Percentiles rank a stretch among this genome's conserved stretches.
phyloP scores from a whole-genome alignment of 2,797 vertebrate species.

The Halcyon chelicuti region DNA sequence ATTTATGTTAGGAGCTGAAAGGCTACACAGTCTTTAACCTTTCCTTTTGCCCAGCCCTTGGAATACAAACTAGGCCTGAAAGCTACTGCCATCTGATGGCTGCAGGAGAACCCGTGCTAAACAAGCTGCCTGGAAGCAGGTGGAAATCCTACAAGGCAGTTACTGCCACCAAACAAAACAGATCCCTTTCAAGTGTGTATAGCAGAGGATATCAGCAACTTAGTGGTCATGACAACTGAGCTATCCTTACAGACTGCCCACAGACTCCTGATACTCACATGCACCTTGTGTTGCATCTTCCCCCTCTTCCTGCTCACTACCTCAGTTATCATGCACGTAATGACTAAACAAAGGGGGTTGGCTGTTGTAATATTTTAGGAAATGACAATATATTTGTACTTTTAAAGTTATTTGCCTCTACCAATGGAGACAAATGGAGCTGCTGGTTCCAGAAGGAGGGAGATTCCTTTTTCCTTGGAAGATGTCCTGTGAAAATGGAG shows the following conservation, averaged over 20 bases:
- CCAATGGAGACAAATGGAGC: neutral
- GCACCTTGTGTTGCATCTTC: neutral
- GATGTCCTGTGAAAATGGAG: neutral
- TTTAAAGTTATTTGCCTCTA: neutral
- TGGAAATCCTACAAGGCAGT: neutral
- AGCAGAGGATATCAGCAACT: no score
- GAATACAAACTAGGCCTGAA: neutral
- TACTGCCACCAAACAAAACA: fast-evolving
- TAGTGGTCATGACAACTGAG: neutral
- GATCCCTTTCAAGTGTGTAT: neutral
- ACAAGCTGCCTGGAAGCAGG: neutral
- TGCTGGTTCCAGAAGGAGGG: neutral
- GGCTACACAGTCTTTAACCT: neutral
- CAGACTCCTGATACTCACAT: neutral
- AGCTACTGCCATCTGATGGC: slow-evolving; percentile 17
- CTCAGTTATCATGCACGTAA: neutral
- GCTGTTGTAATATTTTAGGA: neutral
- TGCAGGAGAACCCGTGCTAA: neutral
- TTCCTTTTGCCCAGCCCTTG: neutral
- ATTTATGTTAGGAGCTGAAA: neutral
- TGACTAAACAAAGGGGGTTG: fast-evolving
- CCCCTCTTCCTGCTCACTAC: fast-evolving
- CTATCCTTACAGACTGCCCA: neutral
- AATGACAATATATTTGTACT: neutral
- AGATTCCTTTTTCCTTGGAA: neutral